Conservation (phyloP, 2,888 invertebrate genomes). For the Tuta absoluta region DNA sequence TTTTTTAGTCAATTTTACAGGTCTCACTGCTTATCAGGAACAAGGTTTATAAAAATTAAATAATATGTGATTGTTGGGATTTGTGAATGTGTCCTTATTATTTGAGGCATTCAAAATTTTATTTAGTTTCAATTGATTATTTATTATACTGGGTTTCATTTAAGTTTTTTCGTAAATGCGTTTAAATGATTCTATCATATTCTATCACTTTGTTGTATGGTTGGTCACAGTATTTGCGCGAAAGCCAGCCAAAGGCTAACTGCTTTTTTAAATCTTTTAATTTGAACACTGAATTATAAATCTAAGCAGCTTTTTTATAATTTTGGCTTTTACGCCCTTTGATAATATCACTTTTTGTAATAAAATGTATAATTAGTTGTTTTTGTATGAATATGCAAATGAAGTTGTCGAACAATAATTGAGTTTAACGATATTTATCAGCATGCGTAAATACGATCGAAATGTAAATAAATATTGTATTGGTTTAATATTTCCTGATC, state of each 20-base stretch:
- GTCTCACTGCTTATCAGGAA: slow-evolving; percentile 78
- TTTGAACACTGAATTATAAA: slow-evolving; percentile 7
- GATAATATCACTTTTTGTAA: slow-evolving; percentile 27
- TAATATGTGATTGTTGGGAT: slow-evolving; percentile 52
- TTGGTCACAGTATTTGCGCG: background rate
- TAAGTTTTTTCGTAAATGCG: slow-evolving; percentile 9
- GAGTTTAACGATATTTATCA: background rate
- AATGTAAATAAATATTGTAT: background rate
- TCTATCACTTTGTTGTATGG: background rate
- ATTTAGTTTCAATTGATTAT: slow-evolving; percentile 39
- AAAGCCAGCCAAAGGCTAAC: background rate
- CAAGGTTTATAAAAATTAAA: slow-evolving; percentile 70
- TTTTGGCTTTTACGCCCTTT: slow-evolving; percentile 48
- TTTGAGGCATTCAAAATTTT: slow-evolving; percentile 40
- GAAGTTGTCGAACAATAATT: background rate
- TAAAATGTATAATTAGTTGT: background rate
- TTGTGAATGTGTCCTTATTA: slow-evolving; percentile 61
- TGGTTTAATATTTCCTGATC: background rate
- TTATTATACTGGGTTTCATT: slow-evolving; percentile 26
- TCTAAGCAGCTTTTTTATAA: slow-evolving; percentile 47
- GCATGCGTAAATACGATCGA: background rate
- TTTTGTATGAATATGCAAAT: background rate
- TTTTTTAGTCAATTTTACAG: slow-evolving; percentile 79
- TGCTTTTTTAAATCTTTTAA: background rate
- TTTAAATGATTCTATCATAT: background rate